These are phyloP conservation scores for Anoplopoma fimbria DNA, from an alignment of 2,113 vertebrate genomes.

Conservation along the genomic window DNA sequence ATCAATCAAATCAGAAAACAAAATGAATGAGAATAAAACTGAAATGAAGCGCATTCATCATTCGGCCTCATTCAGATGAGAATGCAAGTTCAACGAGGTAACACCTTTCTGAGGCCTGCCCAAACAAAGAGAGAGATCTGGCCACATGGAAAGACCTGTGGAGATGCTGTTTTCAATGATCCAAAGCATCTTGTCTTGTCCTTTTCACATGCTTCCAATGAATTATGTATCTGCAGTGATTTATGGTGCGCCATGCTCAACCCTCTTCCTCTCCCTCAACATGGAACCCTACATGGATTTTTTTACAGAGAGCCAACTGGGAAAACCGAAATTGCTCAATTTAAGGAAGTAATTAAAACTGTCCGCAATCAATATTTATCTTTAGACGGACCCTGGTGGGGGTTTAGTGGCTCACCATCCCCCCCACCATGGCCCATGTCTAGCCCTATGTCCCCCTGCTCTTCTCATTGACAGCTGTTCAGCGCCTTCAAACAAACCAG, in stretches of 20 bases:
- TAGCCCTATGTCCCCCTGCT: conserved; percentile 52
- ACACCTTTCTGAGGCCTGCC: conserved; percentile 35
- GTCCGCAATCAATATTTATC: conserved; percentile 87
- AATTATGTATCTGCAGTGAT: conserved; percentile 88
- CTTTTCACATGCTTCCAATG: conserved; percentile 84
- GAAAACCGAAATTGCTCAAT: conserved; percentile 88
- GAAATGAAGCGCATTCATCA: conserved; percentile 26
- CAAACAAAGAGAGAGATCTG: conserved; percentile 58
- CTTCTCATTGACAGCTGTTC: conserved; percentile 78
- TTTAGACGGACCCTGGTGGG: conserved; percentile 76
- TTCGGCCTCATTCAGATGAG: conserved; percentile 36
- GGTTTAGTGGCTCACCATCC: conserved; percentile 65
- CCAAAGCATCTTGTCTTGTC: conserved; percentile 84
- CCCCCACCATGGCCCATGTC: conserved; percentile 56
- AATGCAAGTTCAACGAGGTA: conserved; percentile 23
- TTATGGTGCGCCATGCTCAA: conserved; percentile 84
- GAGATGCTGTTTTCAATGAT: conserved; percentile 83
- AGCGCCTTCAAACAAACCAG: conserved; percentile 68
- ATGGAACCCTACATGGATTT: conserved; percentile 76
- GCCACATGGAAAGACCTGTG: conserved; percentile 67
- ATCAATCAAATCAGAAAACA: conserved; percentile 28
- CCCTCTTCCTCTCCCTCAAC: conserved; percentile 73
- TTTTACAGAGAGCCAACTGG: conserved; percentile 76
- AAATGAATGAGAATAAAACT: conserved; percentile 19
- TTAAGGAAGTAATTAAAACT: conserved; percentile 89